Conservation (phyloP, 2,113 vertebrate species). For the Thamnophis sirtalis region DNA sequence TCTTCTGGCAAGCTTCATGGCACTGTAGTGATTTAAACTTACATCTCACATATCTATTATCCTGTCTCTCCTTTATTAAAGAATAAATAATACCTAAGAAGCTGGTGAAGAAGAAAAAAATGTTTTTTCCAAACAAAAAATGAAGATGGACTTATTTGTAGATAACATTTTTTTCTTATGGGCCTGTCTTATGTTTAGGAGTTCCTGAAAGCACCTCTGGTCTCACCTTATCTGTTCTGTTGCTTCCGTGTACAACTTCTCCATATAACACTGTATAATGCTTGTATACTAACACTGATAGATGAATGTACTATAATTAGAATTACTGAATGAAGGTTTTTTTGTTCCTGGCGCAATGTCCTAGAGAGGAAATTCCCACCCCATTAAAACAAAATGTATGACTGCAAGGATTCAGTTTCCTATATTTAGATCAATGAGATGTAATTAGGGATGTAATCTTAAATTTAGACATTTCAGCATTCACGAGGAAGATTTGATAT, state of each 20-base stretch:
- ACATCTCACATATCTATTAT: not conserved
- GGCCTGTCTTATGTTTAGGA: not conserved
- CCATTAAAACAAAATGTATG: not conserved
- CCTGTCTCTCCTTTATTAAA: not conserved
- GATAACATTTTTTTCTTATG: not conserved
- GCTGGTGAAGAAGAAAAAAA: not conserved
- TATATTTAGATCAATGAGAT: constrained; percentile 7
- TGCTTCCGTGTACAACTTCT: not conserved
- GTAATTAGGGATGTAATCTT: not conserved
- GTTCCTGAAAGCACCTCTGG: not conserved
- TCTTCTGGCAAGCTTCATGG: not conserved
- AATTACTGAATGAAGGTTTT: not conserved
- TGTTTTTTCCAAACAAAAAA: not conserved
- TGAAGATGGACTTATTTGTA: not conserved
- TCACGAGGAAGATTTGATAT: not conserved
- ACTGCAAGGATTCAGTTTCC: not conserved
- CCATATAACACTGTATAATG: not conserved
- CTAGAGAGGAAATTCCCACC: not conserved
- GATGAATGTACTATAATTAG: constrained; percentile 7
- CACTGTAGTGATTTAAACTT: not conserved
- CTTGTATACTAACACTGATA: not conserved
- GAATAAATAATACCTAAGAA: not conserved
- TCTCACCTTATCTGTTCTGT: not conserved
- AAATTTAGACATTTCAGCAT: not conserved
- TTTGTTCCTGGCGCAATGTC: not conserved